Conservation (phyloP, 2,797 vertebrate species). For the Acanthurus lineatus region DNA sequence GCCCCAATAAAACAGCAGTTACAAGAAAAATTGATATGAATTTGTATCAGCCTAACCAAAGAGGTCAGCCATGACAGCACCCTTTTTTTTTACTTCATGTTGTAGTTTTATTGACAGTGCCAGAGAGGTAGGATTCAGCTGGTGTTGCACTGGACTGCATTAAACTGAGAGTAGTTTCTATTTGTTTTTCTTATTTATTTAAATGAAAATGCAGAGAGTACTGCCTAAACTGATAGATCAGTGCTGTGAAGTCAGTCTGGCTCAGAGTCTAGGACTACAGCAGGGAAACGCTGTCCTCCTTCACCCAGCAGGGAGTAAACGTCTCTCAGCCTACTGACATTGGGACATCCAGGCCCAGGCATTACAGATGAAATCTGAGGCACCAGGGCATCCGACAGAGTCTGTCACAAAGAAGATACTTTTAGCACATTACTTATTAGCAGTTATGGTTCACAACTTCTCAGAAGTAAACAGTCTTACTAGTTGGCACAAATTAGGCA, state of each 20-base stretch:
- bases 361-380: slow-evolving; percentile 59
- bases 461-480: neutral
- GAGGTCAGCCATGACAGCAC: too few species aligned
- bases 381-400: slow-evolving; percentile 71
- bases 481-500: neutral
- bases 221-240: neutral
- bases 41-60: too few species aligned
- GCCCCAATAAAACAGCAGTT: too few species aligned
- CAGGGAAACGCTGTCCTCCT: slow-evolving; percentile 83
- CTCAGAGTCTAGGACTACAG: slow-evolving; percentile 82
- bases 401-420: slow-evolving; percentile 69
- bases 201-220: neutral
- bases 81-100: neutral
- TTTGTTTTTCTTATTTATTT: neutral
- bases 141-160: neutral
- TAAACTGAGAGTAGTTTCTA: neutral
- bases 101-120: slow-evolving; percentile 3
- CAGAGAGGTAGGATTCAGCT: neutral
- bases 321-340: slow-evolving; percentile 73
- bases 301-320: slow-evolving; percentile 85
- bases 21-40: too few species aligned
- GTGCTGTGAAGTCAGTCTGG: slow-evolving; percentile 62
- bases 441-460: neutral
- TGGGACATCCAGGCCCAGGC: slow-evolving; percentile 50
- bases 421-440: slow-evolving; percentile 20